Evolutionary conservation across 2,888 invertebrate species (phyloP), one percentile per base, ranked within the genome.

Genomic region (Julus scandinavius): DNA sequence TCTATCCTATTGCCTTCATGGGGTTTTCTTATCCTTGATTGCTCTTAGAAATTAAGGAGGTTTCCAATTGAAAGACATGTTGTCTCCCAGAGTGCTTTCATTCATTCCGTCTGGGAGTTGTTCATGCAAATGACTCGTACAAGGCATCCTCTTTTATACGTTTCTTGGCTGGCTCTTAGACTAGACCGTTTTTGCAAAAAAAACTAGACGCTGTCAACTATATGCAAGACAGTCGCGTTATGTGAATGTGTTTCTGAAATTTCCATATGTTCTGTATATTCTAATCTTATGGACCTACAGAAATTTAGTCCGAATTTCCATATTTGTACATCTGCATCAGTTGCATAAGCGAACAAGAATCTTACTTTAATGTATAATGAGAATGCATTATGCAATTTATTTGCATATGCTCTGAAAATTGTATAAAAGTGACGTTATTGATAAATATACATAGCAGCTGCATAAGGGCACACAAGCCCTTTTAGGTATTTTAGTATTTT

Each of bases 21-120:
- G 41, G 85, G 41, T 85, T 85, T 85, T 85, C 85, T 85, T 85
- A 85, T 85, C 29, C 85, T 85, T 85, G 85, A 85, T 85, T 85
- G 49, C 85, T 45, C 85, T 85, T 85, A 41, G 85, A 85, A 85
- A 85, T 85, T 85, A 85, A 85, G 49, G 72, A 72, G 72, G 72
- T 72, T 72, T 72, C 72, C 72, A 72, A 72, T 72, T 72, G 72
- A 72, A 72, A 72, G 72, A 72, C 72, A 72, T 72, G 72, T n/a
- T 72, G 72, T 72, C 72, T 72, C 72, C 29, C 72, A 72, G 72
- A 72, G 72, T 72, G 72, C 72, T 72, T 72, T 72, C 72, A 72
- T 72, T 72, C 72, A 72, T 72, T 20, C 72, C 72, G 72, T 72
- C 72, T 72, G 72, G 72, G 72, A 72, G 72, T 72, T 72, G 72